Base-by-base conservation (phyloP, 1,140 invertebrate genomes). In the Leptinotarsa undecemlineata region DNA sequence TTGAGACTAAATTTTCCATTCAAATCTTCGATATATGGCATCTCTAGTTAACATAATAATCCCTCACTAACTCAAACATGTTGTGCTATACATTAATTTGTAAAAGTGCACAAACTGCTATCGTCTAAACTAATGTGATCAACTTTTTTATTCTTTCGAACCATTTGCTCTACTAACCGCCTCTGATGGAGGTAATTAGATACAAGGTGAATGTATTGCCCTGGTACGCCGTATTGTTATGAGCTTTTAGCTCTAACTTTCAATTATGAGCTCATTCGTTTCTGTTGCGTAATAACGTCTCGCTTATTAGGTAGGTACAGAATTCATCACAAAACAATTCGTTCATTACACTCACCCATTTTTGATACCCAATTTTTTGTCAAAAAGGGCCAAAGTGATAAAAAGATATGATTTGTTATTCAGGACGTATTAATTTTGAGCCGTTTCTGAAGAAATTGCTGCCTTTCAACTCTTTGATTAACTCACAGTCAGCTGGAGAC, bases 111-210 rank as follows among this genome's bases (percentile, higher is more conserved):
- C 60, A 33, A 13, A 42, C 20, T 51, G 72, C 60, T 19, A 67
- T 19, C 63, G 17, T 6, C 19, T 51, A 51, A 23, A 48, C 60
- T 74, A 66, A 33, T 74, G 33, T 11, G 8, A 42, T 42, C 8
- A 42, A 42, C 33, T 57, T 57, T 14, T 57, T 19, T 57, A 19
- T 57, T 57, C 51, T 17, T 57, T 57, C 51, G 3, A 57, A 57
- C 15, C 15, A 19, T 23, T 74, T 74, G n/a, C 66, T 23, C 21
- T 15, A 47, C 51, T 74, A 67, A 57, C 47, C 62, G 20, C n/a
- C 48, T 63, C 60, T 74, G 69, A 74, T 74, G 67, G 33, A 51
- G 73, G 67, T 74, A 60, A 74, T 74, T 74, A 74, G 48, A 63
- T 74, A 67, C 68, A 74, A 69, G 73, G 64, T 42, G 8, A 42